Base-by-base conservation (phyloP, 1,140 invertebrate species). In the Hycleus cichorii region DNA sequence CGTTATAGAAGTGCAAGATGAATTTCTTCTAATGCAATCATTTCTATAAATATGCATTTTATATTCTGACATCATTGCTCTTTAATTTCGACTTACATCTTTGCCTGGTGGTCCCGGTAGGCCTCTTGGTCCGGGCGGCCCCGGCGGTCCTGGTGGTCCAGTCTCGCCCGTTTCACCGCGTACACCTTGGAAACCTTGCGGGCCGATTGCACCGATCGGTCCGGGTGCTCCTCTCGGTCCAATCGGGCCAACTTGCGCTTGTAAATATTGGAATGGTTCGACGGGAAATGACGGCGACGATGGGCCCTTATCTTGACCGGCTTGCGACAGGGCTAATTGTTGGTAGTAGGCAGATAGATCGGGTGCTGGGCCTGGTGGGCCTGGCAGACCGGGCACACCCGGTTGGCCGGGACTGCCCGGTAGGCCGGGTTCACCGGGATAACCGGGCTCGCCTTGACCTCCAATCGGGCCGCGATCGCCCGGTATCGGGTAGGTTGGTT, bases 111-210 rank as follows among this genome's bases (percentile, higher is more conserved):
- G 65, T 52, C 89, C 89, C 39, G 83, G 80, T 8, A 85, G 74
- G 57, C 86, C 85, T 64, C 83, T 70, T 8, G 80, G 76, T 3
- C 89, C 90, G 51, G 81, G 72, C 42, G 82, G 74, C 4, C 89
- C 89, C 5, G 79, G 68, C 11, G 80, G 71, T 24, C 89, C 89
- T 40, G 75, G 69, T 7, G 77, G 72, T 12, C 87, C 87, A 9
- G 80, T 76, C 64, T 90, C 81, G 1, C 89, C 89, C 3, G 84
- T 74, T 69, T 93, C 89, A 47, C 90, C 89, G 49, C 88, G 77
- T 10, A 82, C 81, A 12, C 90, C 90, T 78, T 90, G 89, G 47
- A 90, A 89, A 18, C 89, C 90, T 74, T 88, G 83, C 5, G 87
- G 84, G 8, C 89, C 88, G 10, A 82, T 74, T 10, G 81, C 75